These are phyloP conservation scores for Drosophila obscura DNA, from an alignment of 1,140 invertebrate genomes.

Conservation along the genomic window DNA sequence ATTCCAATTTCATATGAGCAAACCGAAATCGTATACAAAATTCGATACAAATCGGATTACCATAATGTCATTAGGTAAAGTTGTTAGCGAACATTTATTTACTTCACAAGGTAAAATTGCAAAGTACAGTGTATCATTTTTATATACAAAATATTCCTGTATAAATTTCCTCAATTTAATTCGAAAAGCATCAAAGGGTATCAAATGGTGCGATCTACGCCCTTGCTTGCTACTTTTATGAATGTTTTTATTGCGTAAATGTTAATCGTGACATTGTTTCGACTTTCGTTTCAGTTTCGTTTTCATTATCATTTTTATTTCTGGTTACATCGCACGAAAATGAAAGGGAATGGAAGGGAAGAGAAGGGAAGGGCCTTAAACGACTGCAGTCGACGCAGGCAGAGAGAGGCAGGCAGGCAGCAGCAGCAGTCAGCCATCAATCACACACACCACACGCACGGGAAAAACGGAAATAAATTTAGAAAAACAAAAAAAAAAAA, in stretches of 20 bases:
- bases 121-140: too few relatives aligned
- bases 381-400: too few relatives aligned
- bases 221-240: conserved; percentile 21
- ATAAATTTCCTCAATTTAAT: too few relatives aligned
- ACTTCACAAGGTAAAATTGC: too few relatives aligned
- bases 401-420: conserved; percentile 1
- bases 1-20: not conserved
- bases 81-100: too few relatives aligned
- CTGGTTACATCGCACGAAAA: conserved; percentile 42
- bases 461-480: conserved; percentile 76
- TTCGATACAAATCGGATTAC: too few relatives aligned
- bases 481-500: conserved; percentile 31
- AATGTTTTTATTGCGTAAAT: conserved; percentile 24
- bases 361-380: too few relatives aligned
- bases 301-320: conserved; percentile 25
- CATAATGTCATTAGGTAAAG: too few relatives aligned
- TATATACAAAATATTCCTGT: too few relatives aligned
- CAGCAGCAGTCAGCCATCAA: conserved; percentile 69
- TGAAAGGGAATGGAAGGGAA: not conserved
- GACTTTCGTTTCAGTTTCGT: conserved; percentile 19
- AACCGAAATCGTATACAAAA: not conserved
- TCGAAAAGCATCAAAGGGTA: too few relatives aligned
- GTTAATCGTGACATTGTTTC: conserved; percentile 26
- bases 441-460: conserved; percentile 49
- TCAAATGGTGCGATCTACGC: not conserved